Base-by-base conservation (phyloP, 2,888 invertebrate genomes). In the Heliconius sara region DNA sequence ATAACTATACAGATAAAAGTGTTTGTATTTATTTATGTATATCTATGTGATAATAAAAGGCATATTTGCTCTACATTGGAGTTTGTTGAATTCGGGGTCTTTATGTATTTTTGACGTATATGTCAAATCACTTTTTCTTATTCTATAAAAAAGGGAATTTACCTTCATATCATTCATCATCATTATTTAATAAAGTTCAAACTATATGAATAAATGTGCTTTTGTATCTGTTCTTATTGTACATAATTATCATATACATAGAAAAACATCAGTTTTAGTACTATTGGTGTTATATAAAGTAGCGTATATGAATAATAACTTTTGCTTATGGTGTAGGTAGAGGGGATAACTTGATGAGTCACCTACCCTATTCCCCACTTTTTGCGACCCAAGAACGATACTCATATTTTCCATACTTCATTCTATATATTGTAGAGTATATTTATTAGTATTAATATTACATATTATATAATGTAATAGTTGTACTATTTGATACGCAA, bases 361-460 rank as follows among this genome's bases (percentile, higher is more conserved):
- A 70, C 3, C 70, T n/a, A 19, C 6, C 16, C n/a, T 70, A 43
- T 70, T 43, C 43, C 70, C 70, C 16, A 70, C 70, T 47, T 43
- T 70, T 43, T 47, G 70, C 70, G 25, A 70, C 70, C 47, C 25
- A 25, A 47, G 70, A 70, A 43, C 70, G 25, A 70, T 70, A 47
- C 7, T 3, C 3, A 70, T 70, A 30, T 16, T 70, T 39, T 7
- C 1, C 3, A 70, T 70, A 68, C 6, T 22, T 30, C 19, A 52
- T 52, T 19, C 16, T 52, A 19, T 19, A 52, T 47, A 47, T 16
- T 47, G 1, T 47, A 16, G 1, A 19, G 0, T 6, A 6, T 19
- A 19, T 52, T 19, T 1, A 52, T 52, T 52, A 19, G 19, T 52
- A 19, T 19, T 52, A 52, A 0, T 47, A 13, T 43, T 47, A 52